Conservation (phyloP, 1,140 invertebrate species). For the Anoplophora glabripennis region DNA sequence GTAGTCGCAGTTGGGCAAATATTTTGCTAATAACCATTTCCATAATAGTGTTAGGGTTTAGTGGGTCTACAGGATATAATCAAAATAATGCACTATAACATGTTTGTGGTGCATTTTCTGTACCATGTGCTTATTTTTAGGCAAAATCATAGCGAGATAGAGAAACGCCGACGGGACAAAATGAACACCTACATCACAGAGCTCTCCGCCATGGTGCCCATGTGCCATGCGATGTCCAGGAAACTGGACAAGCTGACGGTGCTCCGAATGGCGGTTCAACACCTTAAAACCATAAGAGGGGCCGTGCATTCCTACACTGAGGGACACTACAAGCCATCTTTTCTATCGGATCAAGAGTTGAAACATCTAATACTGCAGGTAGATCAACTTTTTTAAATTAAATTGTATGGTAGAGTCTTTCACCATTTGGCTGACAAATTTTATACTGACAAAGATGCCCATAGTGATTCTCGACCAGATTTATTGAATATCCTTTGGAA, state of each 20-base stretch:
- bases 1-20: no score
- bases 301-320: conserved; percentile 77
- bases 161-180: conserved; percentile 89
- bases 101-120: no score
- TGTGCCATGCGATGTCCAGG: conserved; percentile 88
- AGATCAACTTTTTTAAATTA: conserved; percentile 33
- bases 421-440: no score
- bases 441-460: no score
- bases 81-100: no score
- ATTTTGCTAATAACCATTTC: no score
- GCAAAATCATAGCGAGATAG: conserved; percentile 93
- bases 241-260: conserved; percentile 94
- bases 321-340: conserved; percentile 80
- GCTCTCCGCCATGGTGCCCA: conserved; percentile 85
- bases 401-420: no score
- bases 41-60: no score
- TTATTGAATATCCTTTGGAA: no score
- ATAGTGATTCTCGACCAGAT: no score
- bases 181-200: conserved; percentile 96
- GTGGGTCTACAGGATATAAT: no score
- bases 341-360: conserved; percentile 84
- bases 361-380: conserved; percentile 70
- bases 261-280: conserved; percentile 89
- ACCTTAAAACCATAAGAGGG: conserved; percentile 78
- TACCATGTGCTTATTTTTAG: conserved; percentile 21